Percentiles rank a stretch among this genome's conserved stretches.
Evolutionary conservation across 2,113 vertebrate genomes (phyloP).

Genomic region (Poeciliopsis turrubarensis): DNA sequence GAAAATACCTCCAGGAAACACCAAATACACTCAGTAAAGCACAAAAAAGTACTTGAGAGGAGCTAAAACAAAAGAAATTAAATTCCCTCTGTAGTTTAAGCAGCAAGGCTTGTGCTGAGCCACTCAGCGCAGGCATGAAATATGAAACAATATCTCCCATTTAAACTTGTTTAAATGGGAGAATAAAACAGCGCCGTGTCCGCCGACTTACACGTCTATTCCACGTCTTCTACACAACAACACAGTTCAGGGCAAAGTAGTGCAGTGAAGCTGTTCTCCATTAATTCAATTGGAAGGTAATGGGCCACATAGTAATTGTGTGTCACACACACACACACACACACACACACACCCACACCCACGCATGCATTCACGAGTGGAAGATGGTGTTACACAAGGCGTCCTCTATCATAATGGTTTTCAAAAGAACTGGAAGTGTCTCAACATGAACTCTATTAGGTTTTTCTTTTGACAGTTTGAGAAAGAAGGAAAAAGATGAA

Average conservation of each 20-base stretch:
- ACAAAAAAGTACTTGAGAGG: no score
- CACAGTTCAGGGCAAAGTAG: not conserved
- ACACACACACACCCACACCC: constrained; percentile 6
- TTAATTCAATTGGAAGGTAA: constrained; percentile 29
- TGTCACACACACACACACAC: constrained; percentile 4
- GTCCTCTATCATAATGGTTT: not conserved
- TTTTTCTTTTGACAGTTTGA: not conserved
- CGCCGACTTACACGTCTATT: constrained; percentile 8
- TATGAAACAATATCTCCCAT: not conserved
- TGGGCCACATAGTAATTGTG: constrained; percentile 22
- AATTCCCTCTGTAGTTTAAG: no score
- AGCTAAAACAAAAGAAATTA: no score
- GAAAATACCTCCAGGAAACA: not conserved
- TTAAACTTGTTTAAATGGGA: constrained; percentile 16
- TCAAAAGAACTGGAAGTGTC: not conserved
- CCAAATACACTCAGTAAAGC: no score
- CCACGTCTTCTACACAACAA: not conserved
- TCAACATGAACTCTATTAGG: not conserved
- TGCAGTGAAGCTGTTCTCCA: not conserved
- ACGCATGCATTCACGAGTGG: not conserved
- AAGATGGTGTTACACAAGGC: not conserved
- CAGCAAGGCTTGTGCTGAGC: no score
- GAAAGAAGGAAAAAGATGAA: not conserved
- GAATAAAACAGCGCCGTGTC: constrained; percentile 5
- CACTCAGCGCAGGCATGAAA: not conserved